Conservation (phyloP, 92 coral and sea anemone genomes). For the Chrysogorgia sp. region DNA sequence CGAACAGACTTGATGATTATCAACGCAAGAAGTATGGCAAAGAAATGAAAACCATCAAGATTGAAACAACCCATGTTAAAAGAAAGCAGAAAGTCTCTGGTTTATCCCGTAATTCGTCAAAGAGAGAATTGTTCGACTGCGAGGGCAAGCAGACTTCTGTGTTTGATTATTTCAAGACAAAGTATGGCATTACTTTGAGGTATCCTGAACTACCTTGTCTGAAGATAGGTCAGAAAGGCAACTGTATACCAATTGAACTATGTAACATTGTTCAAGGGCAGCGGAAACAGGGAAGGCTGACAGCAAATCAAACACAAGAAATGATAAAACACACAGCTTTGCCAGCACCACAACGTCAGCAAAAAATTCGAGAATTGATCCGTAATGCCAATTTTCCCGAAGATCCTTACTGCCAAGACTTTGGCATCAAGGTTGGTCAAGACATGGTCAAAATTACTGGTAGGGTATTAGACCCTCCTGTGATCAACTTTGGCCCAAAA, state of each 20-base stretch:
- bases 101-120: constrained; percentile 60
- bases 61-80: constrained; percentile 70
- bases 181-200: constrained; percentile 62
- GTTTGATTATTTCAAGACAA: constrained; percentile 67
- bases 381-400: not conserved
- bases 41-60: constrained; percentile 59
- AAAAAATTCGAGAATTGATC: constrained; percentile 68
- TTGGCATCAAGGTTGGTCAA: constrained; percentile 69
- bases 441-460: constrained; percentile 79
- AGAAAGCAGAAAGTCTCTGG: constrained; percentile 69
- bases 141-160: constrained; percentile 64
- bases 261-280: constrained; percentile 71
- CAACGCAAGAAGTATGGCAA: constrained; percentile 36
- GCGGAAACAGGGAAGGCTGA: constrained; percentile 58
- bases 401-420: constrained; percentile 50
- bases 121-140: constrained; percentile 46
- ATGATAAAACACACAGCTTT: constrained; percentile 82
- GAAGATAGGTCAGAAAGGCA: constrained; percentile 64
- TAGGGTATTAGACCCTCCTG: constrained; percentile 78
- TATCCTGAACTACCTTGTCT: constrained; percentile 61
- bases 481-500: constrained; percentile 62
- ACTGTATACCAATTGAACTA: constrained; percentile 82
- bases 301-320: constrained; percentile 74
- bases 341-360: constrained; percentile 73
- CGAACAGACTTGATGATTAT: constrained; percentile 1